Evolutionary conservation across 2,797 vertebrate genomes (phyloP).

Genomic region (Notoglanidium macrostoma): DNA sequence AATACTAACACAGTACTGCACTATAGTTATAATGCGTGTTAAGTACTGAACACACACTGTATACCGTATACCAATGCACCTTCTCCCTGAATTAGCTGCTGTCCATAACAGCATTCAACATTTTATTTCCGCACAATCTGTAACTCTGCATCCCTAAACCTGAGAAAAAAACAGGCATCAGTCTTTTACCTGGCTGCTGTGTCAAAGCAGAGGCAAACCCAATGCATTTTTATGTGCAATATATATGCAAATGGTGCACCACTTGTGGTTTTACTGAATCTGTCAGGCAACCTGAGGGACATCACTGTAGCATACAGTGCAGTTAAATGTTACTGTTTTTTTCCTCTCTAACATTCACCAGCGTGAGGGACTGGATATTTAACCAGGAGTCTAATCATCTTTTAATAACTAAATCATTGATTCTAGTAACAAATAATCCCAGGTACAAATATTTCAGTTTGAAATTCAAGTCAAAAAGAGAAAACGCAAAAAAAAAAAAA

Average conservation of each 20-base stretch:
- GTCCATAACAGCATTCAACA: slow-evolving; percentile 7
- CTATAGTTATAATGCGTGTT: slow-evolving; percentile 23
- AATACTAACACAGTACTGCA: slow-evolving; percentile 45
- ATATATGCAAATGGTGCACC: neutral
- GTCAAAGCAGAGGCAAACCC: neutral
- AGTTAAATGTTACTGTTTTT: neutral
- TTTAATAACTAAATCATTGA: slow-evolving; percentile 2
- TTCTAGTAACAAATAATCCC: neutral
- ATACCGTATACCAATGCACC: slow-evolving; percentile 29
- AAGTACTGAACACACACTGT: slow-evolving; percentile 29
- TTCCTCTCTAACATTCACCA: neutral
- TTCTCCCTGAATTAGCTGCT: slow-evolving; percentile 14
- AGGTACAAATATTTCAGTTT: neutral
- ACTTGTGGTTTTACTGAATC: slow-evolving; percentile 14
- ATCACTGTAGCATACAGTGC: slow-evolving; percentile 15
- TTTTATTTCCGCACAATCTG: slow-evolving; percentile 1
- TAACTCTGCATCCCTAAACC: neutral
- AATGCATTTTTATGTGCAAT: neutral
- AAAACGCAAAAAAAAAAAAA: neutral
- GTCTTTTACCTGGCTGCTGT: neutral
- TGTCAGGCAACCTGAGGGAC: slow-evolving; percentile 5
- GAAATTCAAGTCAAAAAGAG: slow-evolving; percentile 1
- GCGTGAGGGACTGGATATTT: slow-evolving; percentile 16
- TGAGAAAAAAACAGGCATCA: slow-evolving; percentile 3
- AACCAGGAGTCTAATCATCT: neutral